phyloP scores from a whole-genome alignment of 2,113 vertebrate genomes.

The Pedionomus torquatus region DNA sequence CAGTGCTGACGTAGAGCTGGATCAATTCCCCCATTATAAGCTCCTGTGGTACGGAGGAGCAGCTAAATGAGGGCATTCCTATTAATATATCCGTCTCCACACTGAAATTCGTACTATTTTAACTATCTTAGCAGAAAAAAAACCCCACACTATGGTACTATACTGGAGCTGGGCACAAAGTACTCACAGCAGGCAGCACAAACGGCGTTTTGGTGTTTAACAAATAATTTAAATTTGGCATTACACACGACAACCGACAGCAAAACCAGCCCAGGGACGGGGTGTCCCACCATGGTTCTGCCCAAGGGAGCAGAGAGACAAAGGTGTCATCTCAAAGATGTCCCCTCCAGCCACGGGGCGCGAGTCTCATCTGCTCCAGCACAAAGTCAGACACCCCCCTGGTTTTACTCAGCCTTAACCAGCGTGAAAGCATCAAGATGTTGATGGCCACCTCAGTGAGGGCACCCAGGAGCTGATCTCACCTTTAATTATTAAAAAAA shows the following conservation, averaged over 20 bases:
- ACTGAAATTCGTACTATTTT: background rate
- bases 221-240: background rate
- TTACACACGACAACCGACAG: background rate
- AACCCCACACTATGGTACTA: background rate
- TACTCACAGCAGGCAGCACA: background rate
- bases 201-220: background rate
- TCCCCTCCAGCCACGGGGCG: background rate
- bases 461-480: rapidly evolving
- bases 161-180: background rate
- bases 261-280: background rate
- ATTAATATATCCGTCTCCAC: background rate
- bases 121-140: background rate
- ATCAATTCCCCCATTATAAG: background rate
- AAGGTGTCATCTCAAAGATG: background rate
- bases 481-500: background rate
- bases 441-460: rapidly evolving
- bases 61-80: background rate
- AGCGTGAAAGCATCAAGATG: rapidly evolving
- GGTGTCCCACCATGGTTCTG: background rate
- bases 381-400: background rate
- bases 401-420: background rate
- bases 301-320: background rate
- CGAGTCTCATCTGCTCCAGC: rapidly evolving
- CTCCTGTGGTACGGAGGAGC: background rate
- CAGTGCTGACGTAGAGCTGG: background rate